Conservation (phyloP, 2,888 invertebrate species). For the Drosophila neotestacea region DNA sequence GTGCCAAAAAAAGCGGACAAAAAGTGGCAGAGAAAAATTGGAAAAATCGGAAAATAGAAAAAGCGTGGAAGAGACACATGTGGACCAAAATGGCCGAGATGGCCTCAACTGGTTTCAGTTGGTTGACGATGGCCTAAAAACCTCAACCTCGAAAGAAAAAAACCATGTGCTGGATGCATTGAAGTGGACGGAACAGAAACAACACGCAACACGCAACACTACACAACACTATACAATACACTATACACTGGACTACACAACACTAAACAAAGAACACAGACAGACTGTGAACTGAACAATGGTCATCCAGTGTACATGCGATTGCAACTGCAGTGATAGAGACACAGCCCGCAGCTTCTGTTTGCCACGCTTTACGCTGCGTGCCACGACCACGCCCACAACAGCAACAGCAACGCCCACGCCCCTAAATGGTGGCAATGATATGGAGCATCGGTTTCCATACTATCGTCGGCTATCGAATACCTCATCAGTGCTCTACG, state of each 20-base stretch:
- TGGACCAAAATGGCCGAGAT: constrained; percentile 50
- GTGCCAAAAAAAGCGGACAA: constrained; percentile 23
- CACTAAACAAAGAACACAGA: constrained; percentile 4
- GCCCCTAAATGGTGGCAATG: constrained; percentile 68
- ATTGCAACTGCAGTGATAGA: constrained; percentile 84
- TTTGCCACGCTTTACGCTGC: constrained; percentile 48
- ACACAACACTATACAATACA: not conserved
- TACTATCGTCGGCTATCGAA: constrained; percentile 80
- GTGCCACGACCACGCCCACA: constrained; percentile 21
- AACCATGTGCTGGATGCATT: constrained; percentile 53
- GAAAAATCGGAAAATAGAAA: constrained; percentile 5
- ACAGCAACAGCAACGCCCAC: constrained; percentile 22
- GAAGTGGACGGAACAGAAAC: constrained; percentile 36
- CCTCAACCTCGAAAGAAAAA: constrained; percentile 37
- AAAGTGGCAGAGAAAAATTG: not conserved
- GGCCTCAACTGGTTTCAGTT: constrained; percentile 61
- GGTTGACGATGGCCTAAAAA: constrained; percentile 65
- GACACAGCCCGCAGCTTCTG: constrained; percentile 69
- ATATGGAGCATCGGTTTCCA: constrained; percentile 79
- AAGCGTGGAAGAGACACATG: constrained; percentile 23
- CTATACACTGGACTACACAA: constrained; percentile 9
- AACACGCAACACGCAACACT: constrained; percentile 6
- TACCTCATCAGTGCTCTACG: constrained; percentile 82
- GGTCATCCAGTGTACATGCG: constrained; percentile 84
- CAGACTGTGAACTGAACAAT: constrained; percentile 63